Percentiles rank a stretch among this genome's conserved stretches.
Evolutionary conservation across 64 coral and sea anemone species (phyloP).

Genomic region (Catalaphyllia jardinei): DNA sequence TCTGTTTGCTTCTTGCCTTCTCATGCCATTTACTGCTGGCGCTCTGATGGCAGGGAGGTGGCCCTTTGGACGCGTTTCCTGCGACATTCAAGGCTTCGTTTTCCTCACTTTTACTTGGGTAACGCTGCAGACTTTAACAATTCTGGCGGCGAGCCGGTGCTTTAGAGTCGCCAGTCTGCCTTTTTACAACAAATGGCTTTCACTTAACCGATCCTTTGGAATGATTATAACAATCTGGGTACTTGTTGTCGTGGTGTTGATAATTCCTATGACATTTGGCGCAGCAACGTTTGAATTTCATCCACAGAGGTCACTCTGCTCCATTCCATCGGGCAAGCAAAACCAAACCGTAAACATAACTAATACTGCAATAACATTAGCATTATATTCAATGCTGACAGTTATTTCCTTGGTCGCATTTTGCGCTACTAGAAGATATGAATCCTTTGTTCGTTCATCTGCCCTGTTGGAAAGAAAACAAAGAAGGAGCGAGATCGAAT

Average conservation of each 20-base stretch:
- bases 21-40: not conserved
- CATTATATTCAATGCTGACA: not conserved
- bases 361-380: not conserved
- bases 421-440: not conserved
- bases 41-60: not conserved
- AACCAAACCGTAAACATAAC: not conserved
- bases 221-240: conserved; percentile 16
- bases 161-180: not conserved
- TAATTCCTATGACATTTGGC: not conserved
- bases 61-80: not conserved
- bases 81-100: conserved; percentile 23
- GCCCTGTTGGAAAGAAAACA: not conserved
- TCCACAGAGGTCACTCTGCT: not conserved
- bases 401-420: not conserved
- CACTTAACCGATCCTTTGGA: not conserved
- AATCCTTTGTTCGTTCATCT: not conserved
- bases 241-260: not conserved
- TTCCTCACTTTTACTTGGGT: conserved; percentile 5
- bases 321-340: not conserved
- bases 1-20: not conserved
- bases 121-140: not conserved
- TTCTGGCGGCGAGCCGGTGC: not conserved
- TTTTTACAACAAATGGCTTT: conserved; percentile 15
- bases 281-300: not conserved
- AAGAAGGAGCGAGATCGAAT: not conserved